A percentile compares a stretch with the other conserved stretches of the same genome.
Evolutionary conservation across 1,140 invertebrate genomes (phyloP).

Genomic region (Penaeus vannamei): DNA sequence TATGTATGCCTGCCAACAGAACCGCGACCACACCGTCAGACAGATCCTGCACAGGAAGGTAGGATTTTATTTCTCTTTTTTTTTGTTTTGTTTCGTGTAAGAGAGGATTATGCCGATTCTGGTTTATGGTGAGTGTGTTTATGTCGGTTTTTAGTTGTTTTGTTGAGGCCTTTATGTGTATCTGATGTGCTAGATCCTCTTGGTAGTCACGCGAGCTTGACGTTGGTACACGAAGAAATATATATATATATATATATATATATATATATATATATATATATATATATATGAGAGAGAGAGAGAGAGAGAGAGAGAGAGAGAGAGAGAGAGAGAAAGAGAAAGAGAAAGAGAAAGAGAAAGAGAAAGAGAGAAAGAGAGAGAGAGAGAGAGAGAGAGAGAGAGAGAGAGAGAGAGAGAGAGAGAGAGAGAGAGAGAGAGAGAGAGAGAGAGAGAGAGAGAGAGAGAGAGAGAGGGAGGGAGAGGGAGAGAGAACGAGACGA

Average conservation of each 20-base stretch:
- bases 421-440: neutral
- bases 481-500: neutral
- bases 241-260: neutral
- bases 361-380: neutral
- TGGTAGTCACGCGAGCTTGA: no score
- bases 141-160: no score
- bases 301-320: neutral
- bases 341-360: neutral
- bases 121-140: no score
- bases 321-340: neutral
- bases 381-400: neutral
- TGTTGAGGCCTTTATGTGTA: no score
- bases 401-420: neutral
- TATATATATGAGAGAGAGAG: neutral
- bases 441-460: neutral
- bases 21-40: slow-evolving; percentile 72
- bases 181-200: no score
- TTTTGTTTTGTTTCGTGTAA: no score
- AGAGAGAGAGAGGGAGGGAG: neutral
- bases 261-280: slow-evolving; percentile 22
- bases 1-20: slow-evolving; percentile 92
- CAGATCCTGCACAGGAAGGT: slow-evolving; percentile 72
- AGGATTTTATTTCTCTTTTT: neutral
- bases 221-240: neutral
- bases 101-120: no score